Percentiles rank a stretch among this genome's conserved stretches.
phyloP scores from a whole-genome alignment of 2,797 vertebrate species.

The Podargus strigoides region DNA sequence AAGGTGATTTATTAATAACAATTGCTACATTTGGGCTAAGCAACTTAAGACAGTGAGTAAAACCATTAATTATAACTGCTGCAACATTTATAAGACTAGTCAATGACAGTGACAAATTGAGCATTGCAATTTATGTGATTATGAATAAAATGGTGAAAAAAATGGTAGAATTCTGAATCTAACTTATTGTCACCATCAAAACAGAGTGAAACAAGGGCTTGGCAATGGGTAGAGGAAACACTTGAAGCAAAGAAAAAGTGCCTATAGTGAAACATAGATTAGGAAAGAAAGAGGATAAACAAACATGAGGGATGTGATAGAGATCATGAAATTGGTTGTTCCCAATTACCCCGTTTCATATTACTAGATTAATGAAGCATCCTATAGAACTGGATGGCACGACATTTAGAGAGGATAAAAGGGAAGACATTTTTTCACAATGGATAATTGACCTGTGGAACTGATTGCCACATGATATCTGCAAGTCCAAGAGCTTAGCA shows the following conservation, averaged over 20 bases:
- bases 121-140: background rate
- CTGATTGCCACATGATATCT: conserved; percentile 55
- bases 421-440: conserved; percentile 54
- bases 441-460: conserved; percentile 61
- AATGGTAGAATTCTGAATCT: background rate
- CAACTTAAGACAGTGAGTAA: background rate
- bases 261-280: background rate
- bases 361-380: conserved; percentile 23
- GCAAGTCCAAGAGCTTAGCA: conserved; percentile 59
- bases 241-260: background rate
- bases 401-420: conserved; percentile 27
- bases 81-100: background rate
- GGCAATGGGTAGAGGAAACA: background rate
- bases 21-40: background rate
- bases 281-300: conserved; percentile 10
- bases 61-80: conserved; percentile 2
- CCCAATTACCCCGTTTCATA: background rate
- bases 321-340: conserved; percentile 17
- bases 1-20: background rate
- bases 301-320: conserved; percentile 1
- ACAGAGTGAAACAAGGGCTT: background rate
- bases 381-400: conserved; percentile 14
- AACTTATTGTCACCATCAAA: background rate
- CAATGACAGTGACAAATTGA: background rate
- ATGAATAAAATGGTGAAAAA: background rate